phyloP scores from a whole-genome alignment of 2,797 vertebrate species.

The Sebastes baramenuke region DNA sequence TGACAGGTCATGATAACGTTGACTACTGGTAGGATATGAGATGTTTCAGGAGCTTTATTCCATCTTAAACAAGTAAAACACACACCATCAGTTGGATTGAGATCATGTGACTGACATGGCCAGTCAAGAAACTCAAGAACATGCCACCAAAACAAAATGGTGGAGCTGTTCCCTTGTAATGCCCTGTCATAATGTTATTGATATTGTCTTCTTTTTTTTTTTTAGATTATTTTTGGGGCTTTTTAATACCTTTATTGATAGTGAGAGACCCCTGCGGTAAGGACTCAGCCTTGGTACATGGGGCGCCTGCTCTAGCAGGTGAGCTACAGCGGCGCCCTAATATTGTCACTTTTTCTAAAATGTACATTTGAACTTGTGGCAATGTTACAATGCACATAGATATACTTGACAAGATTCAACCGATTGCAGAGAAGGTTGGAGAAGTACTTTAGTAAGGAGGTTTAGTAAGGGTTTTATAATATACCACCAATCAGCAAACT shows the following conservation, averaged over 20 bases:
- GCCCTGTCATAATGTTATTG: background rate
- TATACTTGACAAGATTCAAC: background rate
- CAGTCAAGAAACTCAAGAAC: background rate
- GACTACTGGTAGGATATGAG: background rate
- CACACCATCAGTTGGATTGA: background rate
- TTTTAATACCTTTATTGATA: too few relatives aligned
- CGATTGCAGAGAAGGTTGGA: background rate
- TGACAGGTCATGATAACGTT: background rate
- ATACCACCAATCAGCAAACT: background rate
- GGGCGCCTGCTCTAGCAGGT: too few relatives aligned
- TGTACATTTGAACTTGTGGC: background rate
- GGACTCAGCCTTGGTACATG: too few relatives aligned
- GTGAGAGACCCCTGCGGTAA: too few relatives aligned
- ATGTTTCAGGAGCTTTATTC: background rate
- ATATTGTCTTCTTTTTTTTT: background rate
- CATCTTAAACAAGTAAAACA: background rate
- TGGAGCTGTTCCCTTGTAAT: background rate
- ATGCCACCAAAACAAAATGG: background rate
- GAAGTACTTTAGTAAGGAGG: background rate
- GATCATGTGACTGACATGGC: background rate
- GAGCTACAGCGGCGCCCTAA: too few relatives aligned
- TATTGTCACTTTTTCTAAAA: background rate
- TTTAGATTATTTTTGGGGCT: rapidly evolving
- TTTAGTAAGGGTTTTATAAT: background rate
- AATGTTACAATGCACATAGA: background rate